phyloP scores from a whole-genome alignment of 2,797 vertebrate genomes.

The Anguilla marmorata region DNA sequence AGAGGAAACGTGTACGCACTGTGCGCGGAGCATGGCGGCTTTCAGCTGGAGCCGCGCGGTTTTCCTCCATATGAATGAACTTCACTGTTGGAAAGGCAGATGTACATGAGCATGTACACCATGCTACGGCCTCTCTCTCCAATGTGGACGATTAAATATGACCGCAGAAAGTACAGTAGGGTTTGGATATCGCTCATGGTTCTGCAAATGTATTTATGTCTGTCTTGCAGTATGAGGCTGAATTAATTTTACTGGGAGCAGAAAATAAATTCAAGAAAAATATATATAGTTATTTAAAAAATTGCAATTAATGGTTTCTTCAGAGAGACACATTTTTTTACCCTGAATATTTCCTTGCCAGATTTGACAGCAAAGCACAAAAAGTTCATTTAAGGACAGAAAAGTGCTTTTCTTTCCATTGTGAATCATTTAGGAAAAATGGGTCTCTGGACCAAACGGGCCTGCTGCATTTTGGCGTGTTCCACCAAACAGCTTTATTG shows the following conservation, averaged over 20 bases:
- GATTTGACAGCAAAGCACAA: slow-evolving; percentile 63
- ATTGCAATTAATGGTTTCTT: slow-evolving; percentile 19
- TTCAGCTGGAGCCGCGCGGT: not conserved
- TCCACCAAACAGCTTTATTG: slow-evolving; percentile 87
- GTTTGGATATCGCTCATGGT: not conserved
- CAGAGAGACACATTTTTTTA: not conserved
- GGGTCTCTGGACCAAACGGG: slow-evolving; percentile 82
- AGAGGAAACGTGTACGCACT: not conserved
- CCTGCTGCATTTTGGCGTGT: slow-evolving; percentile 83
- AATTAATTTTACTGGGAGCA: slow-evolving; percentile 35
- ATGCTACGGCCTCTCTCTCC: not conserved
- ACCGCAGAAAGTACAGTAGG: not conserved
- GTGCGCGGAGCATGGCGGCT: not conserved
- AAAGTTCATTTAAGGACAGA: slow-evolving; percentile 88
- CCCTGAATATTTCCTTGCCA: slow-evolving; percentile 56
- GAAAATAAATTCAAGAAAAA: no score
- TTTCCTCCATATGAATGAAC: not conserved
- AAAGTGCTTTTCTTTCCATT: slow-evolving; percentile 79
- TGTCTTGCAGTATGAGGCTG: slow-evolving; percentile 24
- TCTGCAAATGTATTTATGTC: slow-evolving; percentile 47
- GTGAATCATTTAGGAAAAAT: slow-evolving; percentile 86
- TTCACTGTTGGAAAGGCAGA: not conserved
- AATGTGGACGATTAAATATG: not conserved
- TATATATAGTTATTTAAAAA: not conserved
- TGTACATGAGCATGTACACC: not conserved